phyloP scores from a whole-genome alignment of 53 echinoderm and acorn worm genomes.

The Holothuria scabra region DNA sequence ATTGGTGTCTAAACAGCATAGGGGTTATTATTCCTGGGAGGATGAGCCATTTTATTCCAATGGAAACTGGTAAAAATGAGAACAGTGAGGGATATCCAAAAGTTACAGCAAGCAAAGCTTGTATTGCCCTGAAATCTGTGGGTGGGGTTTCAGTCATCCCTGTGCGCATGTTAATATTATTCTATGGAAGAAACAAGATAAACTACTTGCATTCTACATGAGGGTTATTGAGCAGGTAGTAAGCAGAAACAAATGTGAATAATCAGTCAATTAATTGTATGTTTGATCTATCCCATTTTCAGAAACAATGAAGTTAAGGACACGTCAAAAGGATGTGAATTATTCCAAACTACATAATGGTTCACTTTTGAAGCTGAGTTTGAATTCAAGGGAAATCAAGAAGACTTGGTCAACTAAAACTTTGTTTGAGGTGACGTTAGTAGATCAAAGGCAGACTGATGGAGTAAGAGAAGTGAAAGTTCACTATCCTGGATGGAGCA shows the following conservation, averaged over 20 bases:
- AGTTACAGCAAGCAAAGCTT: no score
- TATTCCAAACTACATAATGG: constrained; percentile 38
- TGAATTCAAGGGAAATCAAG: neutral
- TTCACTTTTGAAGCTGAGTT: neutral
- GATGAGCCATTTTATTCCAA: no score
- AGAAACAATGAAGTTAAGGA: constrained; percentile 36
- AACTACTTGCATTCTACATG: no score
- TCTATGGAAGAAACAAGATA: no score
- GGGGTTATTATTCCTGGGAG: no score
- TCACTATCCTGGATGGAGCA: constrained; percentile 49
- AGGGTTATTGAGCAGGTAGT: neutral
- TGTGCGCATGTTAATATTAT: no score
- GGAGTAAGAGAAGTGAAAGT: constrained; percentile 42
- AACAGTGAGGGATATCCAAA: no score
- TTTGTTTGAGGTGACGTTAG: constrained; percentile 18
- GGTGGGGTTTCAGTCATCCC: no score
- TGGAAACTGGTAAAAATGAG: no score
- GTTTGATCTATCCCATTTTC: neutral
- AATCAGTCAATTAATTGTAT: neutral
- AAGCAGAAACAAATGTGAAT: neutral
- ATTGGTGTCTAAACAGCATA: no score
- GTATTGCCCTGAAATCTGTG: no score
- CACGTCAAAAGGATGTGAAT: neutral
- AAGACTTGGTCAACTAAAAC: constrained; percentile 50
- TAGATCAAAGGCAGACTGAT: constrained; percentile 3